Percentiles rank a stretch among this genome's conserved stretches.
Evolutionary conservation across 2,113 vertebrate species (phyloP).

Genomic region (Petromus typicus): DNA sequence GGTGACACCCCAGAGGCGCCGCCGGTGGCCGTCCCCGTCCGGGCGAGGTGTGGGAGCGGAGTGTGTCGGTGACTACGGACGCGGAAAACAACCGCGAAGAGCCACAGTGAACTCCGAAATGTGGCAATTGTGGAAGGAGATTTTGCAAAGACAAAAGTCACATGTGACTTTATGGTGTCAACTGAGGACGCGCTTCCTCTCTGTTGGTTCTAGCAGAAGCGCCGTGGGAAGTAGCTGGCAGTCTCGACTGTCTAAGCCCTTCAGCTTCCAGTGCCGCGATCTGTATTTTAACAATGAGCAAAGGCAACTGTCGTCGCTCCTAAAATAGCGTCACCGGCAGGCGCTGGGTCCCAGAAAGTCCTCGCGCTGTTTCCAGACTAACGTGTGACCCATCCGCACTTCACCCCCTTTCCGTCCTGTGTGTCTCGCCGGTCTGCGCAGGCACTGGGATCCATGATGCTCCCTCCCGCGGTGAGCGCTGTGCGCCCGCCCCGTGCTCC

Average conservation of each 20-base stretch:
- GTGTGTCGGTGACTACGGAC: background rate
- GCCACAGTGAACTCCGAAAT: background rate
- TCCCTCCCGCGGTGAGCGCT: too few relatives aligned
- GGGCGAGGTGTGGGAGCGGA: background rate
- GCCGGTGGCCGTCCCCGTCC: too few relatives aligned
- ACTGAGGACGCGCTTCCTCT: constrained; percentile 29
- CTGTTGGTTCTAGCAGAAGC: background rate
- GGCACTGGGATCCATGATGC: too few relatives aligned
- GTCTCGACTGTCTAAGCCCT: background rate
- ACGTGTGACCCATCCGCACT: background rate
- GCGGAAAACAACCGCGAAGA: background rate
- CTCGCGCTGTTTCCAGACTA: constrained; percentile 16
- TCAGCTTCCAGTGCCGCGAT: background rate
- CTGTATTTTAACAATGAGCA: background rate
- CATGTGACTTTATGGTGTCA: constrained; percentile 6
- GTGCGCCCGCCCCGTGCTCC: too few relatives aligned
- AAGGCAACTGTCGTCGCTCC: background rate
- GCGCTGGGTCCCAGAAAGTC: background rate
- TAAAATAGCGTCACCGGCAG: background rate
- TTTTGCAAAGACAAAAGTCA: background rate
- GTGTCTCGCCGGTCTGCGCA: too few relatives aligned
- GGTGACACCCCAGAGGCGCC: too few relatives aligned
- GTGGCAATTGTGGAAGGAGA: background rate
- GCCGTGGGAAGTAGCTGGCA: constrained; percentile 25
- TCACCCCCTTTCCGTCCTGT: background rate